These are phyloP conservation scores for Chironomus tepperi DNA, from an alignment of 1,140 invertebrate species.

Conservation along the genomic window DNA sequence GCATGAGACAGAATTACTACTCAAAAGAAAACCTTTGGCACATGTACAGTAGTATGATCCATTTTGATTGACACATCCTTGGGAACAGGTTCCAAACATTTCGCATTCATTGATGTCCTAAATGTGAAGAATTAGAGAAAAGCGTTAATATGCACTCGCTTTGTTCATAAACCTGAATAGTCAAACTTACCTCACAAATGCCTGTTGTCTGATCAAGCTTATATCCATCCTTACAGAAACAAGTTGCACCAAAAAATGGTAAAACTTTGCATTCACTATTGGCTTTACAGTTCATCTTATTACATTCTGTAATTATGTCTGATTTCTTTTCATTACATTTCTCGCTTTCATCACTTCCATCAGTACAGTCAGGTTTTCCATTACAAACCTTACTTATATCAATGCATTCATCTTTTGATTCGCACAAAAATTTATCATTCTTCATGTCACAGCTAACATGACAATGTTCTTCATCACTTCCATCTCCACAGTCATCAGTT, in stretches of 20 bases:
- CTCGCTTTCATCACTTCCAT: slow-evolving; percentile 38
- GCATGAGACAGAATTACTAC: slow-evolving; percentile 59
- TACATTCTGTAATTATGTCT: no score
- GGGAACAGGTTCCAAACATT: slow-evolving; percentile 66
- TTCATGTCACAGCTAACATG: slow-evolving; percentile 29
- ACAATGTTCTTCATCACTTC: slow-evolving; percentile 55
- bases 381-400: slow-evolving; percentile 52
- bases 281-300: slow-evolving; percentile 28
- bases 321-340: slow-evolving; percentile 32
- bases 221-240: slow-evolving; percentile 42
- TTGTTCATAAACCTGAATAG: no score
- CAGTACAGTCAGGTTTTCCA: slow-evolving; percentile 40
- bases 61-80: slow-evolving; percentile 66
- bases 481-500: slow-evolving; percentile 52
- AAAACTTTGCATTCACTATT: slow-evolving; percentile 33
- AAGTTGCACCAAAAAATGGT: slow-evolving; percentile 39
- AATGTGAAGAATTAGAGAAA: no score
- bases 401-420: slow-evolving; percentile 44
- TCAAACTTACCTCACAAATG: slow-evolving; percentile 32
- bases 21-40: slow-evolving; percentile 59
- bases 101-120: slow-evolving; percentile 77
- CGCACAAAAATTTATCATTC: slow-evolving; percentile 34
- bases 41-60: slow-evolving; percentile 76
- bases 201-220: slow-evolving; percentile 32
- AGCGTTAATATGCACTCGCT: no score